Evolutionary conservation across 2,113 vertebrate genomes (phyloP).

Genomic region (Garra rufa): DNA sequence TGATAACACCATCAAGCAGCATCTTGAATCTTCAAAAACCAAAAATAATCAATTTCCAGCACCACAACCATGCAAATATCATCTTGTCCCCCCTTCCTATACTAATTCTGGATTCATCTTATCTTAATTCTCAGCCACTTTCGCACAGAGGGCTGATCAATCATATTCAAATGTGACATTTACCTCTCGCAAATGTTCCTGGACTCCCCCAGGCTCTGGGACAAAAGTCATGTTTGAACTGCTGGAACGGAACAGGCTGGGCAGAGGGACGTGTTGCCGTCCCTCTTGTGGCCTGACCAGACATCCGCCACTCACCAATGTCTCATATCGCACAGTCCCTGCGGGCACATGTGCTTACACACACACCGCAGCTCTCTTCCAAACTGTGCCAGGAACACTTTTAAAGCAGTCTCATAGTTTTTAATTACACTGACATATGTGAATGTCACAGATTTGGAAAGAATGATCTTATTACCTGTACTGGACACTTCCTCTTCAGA

Average conservation of each 20-base stretch:
- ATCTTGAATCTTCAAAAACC: background rate
- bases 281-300: conserved; percentile 44
- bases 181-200: conserved; percentile 62
- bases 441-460: conserved; percentile 27
- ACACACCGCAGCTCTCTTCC: background rate
- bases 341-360: background rate
- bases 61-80: conserved; percentile 30
- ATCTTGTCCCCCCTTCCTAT: background rate
- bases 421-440: conserved; percentile 29
- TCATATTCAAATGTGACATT: conserved; percentile 63
- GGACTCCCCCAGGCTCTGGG: conserved; percentile 53
- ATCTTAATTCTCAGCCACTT: conserved; percentile 49
- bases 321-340: background rate
- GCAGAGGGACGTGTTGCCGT: conserved; percentile 1
- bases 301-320: conserved; percentile 20
- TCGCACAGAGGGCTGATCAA: conserved; percentile 51
- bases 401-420: background rate
- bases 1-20: background rate
- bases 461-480: background rate
- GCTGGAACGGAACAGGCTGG: conserved; percentile 32
- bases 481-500: background rate
- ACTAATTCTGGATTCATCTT: conserved; percentile 34
- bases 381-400: background rate
- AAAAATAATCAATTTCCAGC: conserved; percentile 13
- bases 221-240: conserved; percentile 62